Percentiles rank a stretch among this genome's conserved stretches.
phyloP scores from a whole-genome alignment of 2,113 vertebrate species.

The Callionymus lyra region DNA sequence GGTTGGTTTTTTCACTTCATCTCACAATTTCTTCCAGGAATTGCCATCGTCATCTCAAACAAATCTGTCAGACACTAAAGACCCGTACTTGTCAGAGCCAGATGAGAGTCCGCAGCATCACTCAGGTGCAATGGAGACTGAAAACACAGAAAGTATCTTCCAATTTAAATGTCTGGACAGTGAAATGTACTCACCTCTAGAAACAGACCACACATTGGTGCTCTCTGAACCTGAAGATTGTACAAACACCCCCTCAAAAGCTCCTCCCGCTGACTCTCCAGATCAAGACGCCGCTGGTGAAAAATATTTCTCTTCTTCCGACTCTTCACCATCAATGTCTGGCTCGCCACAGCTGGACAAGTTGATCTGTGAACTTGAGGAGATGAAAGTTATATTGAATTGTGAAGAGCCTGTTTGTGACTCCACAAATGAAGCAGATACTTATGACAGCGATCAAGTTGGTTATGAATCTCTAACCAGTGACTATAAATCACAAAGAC shows the following conservation, averaged over 20 bases:
- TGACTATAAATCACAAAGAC: neutral
- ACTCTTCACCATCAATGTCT: conserved; percentile 17
- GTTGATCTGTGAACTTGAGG: conserved; percentile 38
- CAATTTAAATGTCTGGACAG: conserved; percentile 12
- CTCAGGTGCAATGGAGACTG: conserved; percentile 8
- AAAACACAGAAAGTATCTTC: conserved; percentile 26
- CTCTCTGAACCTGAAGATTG: conserved; percentile 10
- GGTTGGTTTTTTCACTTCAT: conserved; percentile 37
- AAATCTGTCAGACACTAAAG: conserved; percentile 43
- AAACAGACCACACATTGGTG: conserved; percentile 7
- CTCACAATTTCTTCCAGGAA: conserved; percentile 59
- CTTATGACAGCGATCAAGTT: conserved; percentile 8
- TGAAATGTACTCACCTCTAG: conserved; percentile 8
- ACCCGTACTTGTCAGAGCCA: conserved; percentile 14
- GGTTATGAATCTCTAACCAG: conserved; percentile 10
- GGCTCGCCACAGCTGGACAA: conserved; percentile 38
- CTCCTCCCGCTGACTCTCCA: neutral
- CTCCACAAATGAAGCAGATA: conserved; percentile 11
- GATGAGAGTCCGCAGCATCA: conserved; percentile 14
- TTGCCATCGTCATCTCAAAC: conserved; percentile 37
- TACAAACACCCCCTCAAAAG: conserved; percentile 22
- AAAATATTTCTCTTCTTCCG: conserved; percentile 10
- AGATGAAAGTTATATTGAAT: conserved; percentile 34
- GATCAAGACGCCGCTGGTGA: conserved; percentile 17
- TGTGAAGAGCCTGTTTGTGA: conserved; percentile 15